Conservation (phyloP, 2,797 vertebrate species). For the Rhabdomys pumilio region DNA sequence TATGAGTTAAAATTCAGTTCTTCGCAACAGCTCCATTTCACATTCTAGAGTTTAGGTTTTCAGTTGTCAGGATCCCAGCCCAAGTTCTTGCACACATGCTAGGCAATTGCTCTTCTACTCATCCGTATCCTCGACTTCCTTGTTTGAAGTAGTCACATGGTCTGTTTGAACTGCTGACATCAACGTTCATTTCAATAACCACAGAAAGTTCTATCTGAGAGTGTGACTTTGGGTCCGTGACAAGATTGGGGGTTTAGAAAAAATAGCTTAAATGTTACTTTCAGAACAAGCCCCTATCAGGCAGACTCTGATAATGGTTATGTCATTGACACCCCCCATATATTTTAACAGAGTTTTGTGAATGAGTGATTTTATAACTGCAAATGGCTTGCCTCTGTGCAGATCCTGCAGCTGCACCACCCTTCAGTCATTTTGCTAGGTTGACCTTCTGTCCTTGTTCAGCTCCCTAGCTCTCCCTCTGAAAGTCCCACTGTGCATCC, state of each 20-base stretch:
- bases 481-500: neutral
- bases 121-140: neutral
- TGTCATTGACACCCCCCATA: neutral
- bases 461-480: neutral
- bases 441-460: neutral
- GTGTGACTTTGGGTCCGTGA: neutral
- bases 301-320: conserved; percentile 33
- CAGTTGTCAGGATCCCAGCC: neutral
- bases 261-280: conserved; percentile 48
- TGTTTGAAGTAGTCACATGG: neutral
- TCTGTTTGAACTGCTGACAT: neutral
- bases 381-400: neutral
- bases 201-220: conserved; percentile 22
- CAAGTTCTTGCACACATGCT: neutral
- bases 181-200: conserved; percentile 34
- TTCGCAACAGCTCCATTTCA: conserved; percentile 50
- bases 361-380: conserved; percentile 24
- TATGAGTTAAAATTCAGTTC: conserved; percentile 37
- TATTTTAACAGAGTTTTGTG: neutral
- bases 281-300: conserved; percentile 54
- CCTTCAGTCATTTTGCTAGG: neutral
- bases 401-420: neutral
- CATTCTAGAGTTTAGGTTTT: neutral
- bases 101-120: neutral
- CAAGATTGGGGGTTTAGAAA: neutral